Percentiles rank a stretch among this genome's conserved stretches.
phyloP scores from a whole-genome alignment of 2,113 vertebrate genomes.

The Numida meleagris region DNA sequence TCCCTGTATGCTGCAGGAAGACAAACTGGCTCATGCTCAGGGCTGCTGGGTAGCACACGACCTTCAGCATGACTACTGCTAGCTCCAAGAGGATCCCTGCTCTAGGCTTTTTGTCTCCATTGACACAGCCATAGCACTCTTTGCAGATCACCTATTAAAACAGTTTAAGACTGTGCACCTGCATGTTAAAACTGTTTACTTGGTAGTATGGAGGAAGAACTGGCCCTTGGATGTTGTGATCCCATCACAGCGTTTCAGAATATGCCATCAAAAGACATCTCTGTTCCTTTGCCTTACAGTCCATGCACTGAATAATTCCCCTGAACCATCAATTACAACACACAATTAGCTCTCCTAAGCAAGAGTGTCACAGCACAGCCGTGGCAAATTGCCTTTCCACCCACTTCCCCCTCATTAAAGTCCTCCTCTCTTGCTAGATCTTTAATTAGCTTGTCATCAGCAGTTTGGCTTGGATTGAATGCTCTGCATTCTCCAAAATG shows the following conservation, averaged over 20 bases:
- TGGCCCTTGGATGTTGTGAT: not conserved
- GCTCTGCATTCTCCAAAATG: conserved; percentile 2
- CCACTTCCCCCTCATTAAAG: conserved; percentile 53
- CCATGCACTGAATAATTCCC: not conserved
- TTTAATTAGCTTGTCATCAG: conserved; percentile 58
- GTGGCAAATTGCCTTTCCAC: conserved; percentile 44
- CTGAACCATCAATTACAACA: conserved; percentile 26
- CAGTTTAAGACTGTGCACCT: accelerated
- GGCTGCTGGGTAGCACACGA: not conserved
- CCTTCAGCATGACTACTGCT: not conserved
- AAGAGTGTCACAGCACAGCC: not conserved
- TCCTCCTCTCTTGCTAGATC: not conserved
- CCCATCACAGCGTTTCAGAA: not conserved
- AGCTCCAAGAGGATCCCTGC: not conserved
- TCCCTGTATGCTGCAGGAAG: not conserved
- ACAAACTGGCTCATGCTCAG: not conserved
- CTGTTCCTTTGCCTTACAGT: not conserved
- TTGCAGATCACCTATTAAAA: not conserved
- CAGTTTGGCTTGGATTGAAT: conserved; percentile 6
- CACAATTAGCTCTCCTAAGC: not conserved
- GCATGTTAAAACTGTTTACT: not conserved
- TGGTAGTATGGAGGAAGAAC: not conserved
- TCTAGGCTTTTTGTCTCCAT: not conserved
- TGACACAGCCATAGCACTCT: accelerated
- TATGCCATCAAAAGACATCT: not conserved